These are phyloP conservation scores for Nemoura dubitans DNA, from an alignment of 2,888 invertebrate genomes.

Conservation along the genomic window DNA sequence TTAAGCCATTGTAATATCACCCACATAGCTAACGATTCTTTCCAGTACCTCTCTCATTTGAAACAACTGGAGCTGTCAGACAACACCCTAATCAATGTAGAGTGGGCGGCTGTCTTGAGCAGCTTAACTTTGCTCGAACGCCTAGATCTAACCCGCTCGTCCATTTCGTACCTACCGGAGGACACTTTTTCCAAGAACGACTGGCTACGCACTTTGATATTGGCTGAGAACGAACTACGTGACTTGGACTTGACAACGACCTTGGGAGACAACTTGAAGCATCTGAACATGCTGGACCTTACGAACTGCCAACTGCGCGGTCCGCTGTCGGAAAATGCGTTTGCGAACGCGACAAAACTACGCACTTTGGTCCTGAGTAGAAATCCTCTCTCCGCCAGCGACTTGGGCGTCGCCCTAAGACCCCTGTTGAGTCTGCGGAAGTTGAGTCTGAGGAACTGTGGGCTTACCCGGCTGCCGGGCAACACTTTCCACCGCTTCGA, in stretches of 20 bases:
- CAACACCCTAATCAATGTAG: slow-evolving; percentile 66
- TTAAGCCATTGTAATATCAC: slow-evolving; percentile 72
- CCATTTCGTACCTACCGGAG: slow-evolving; percentile 69
- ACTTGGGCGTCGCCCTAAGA: slow-evolving; percentile 71
- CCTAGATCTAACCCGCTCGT: slow-evolving; percentile 70
- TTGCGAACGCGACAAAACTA: slow-evolving; percentile 72
- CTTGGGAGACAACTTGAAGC: slow-evolving; percentile 70
- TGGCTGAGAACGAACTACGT: slow-evolving; percentile 72
- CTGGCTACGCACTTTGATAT: slow-evolving; percentile 69
- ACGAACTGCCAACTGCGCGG: slow-evolving; percentile 74
- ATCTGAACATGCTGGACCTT: slow-evolving; percentile 72
- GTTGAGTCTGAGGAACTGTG: slow-evolving; percentile 73
- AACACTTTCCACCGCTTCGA: slow-evolving; percentile 71
- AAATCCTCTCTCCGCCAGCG: slow-evolving; percentile 74
- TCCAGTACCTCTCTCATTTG: slow-evolving; percentile 68
- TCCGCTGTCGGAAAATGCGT: slow-evolving; percentile 73
- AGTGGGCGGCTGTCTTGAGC: slow-evolving; percentile 71
- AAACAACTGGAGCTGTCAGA: slow-evolving; percentile 72
- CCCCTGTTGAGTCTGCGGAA: slow-evolving; percentile 72
- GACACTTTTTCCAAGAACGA: slow-evolving; percentile 72
- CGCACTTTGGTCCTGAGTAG: slow-evolving; percentile 72
- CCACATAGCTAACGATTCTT: slow-evolving; percentile 66
- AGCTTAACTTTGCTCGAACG: slow-evolving; percentile 70
- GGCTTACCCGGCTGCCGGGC: slow-evolving; percentile 70
- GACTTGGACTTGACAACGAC: slow-evolving; percentile 72